Evolutionary conservation across 2,888 invertebrate species (phyloP).

Genomic region (Poecilobothrus nobilitatus): DNA sequence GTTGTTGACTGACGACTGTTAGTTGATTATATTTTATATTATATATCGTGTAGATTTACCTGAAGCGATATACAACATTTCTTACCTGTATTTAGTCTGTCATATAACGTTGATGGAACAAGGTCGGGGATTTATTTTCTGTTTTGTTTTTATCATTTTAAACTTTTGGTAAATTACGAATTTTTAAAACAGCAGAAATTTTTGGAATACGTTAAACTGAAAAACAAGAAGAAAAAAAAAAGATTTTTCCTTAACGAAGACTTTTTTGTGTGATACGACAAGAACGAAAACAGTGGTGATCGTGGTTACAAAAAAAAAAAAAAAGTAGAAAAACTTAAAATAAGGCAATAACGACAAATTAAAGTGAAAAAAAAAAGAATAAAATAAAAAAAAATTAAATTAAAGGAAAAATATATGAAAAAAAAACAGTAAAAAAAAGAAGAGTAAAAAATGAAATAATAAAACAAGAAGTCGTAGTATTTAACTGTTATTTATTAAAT

Average conservation of each 20-base stretch:
- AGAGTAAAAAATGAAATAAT: too few species aligned
- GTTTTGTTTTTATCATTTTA: constrained; percentile 9
- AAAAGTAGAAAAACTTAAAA: not conserved
- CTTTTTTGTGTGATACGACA: not conserved
- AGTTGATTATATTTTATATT: too few species aligned
- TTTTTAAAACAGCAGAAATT: too few species aligned
- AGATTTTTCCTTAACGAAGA: too few species aligned
- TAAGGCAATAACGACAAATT: constrained; percentile 1
- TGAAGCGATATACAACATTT: constrained; percentile 14
- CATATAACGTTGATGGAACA: constrained; percentile 42
- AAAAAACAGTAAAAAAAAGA: too few species aligned
- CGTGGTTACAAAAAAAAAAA: not conserved
- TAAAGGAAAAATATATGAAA: too few species aligned
- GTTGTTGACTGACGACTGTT: not conserved
- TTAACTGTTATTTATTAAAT: not conserved
- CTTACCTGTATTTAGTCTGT: constrained; percentile 39
- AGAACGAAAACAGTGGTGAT: not conserved
- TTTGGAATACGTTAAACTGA: not conserved
- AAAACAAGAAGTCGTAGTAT: not conserved
- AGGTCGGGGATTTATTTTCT: constrained; percentile 31
- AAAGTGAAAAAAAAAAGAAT: not conserved
- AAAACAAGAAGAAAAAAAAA: not conserved
- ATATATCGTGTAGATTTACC: constrained; percentile 10
- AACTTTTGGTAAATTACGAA: too few species aligned
- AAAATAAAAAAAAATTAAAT: not conserved